phyloP scores from a whole-genome alignment of 37 sponge, comb jelly and placozoan species.

The Diacarnus erythraeanus region DNA sequence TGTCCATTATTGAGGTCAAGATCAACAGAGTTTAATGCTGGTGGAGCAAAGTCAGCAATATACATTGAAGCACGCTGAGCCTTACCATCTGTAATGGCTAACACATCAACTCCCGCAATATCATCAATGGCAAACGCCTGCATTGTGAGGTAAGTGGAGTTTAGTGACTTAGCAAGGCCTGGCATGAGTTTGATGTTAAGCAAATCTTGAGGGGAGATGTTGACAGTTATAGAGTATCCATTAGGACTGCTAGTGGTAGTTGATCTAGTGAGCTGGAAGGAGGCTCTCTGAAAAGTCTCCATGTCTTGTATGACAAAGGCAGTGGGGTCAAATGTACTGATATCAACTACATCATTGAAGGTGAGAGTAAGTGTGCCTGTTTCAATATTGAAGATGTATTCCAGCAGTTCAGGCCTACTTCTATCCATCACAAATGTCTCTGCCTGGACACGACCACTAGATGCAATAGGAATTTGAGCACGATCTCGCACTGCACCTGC shows the following conservation, averaged over 20 bases:
- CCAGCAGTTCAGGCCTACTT: slow-evolving; percentile 68
- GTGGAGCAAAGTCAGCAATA: slow-evolving; percentile 67
- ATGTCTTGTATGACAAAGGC: slow-evolving; percentile 82
- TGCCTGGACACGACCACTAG: slow-evolving; percentile 29
- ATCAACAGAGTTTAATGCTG: slow-evolving; percentile 35
- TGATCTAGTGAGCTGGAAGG: slow-evolving; percentile 27
- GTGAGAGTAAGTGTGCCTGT: slow-evolving; percentile 69
- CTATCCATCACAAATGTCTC: slow-evolving; percentile 51
- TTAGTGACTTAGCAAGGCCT: slow-evolving; percentile 58
- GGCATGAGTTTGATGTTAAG: slow-evolving; percentile 67
- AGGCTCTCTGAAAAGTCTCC: not conserved
- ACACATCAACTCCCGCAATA: slow-evolving; percentile 77
- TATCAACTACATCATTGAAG: slow-evolving; percentile 85
- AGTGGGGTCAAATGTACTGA: slow-evolving; percentile 67
- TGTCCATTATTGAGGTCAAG: slow-evolving; percentile 56
- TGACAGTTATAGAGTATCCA: slow-evolving; percentile 67
- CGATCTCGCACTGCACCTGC: slow-evolving; percentile 42
- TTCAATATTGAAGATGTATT: slow-evolving; percentile 76
- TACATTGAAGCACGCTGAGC: slow-evolving; percentile 63
- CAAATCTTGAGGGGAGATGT: slow-evolving; percentile 75
- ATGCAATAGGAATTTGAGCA: slow-evolving; percentile 27
- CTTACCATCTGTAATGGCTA: slow-evolving; percentile 93
- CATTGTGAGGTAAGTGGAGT: slow-evolving; percentile 80
- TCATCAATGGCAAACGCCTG: slow-evolving; percentile 94
- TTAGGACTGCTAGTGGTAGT: slow-evolving; percentile 37